Conservation (phyloP, 2,888 invertebrate genomes). For the Agrochola macilenta region DNA sequence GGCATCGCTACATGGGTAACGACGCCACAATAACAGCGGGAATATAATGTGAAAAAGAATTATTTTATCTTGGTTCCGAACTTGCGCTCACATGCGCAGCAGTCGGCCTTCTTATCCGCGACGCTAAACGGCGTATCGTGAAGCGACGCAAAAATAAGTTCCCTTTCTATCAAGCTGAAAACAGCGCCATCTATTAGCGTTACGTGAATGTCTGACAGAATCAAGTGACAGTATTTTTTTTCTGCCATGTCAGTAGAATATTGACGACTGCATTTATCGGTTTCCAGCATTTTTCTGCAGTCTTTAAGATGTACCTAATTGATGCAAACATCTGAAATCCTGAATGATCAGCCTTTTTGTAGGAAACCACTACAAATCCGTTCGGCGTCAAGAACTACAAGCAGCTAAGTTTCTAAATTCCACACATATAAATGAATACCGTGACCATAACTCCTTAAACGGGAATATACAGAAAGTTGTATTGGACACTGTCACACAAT, state of each 20-base stretch:
- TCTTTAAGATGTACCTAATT: not conserved
- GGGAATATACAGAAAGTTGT: slow-evolving; percentile 58
- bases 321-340: not conserved
- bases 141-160: slow-evolving; percentile 27
- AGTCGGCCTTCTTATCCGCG: slow-evolving; percentile 34
- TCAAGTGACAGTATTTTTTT: not conserved
- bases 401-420: slow-evolving; percentile 34
- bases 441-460: slow-evolving; percentile 46
- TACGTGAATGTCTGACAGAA: not conserved
- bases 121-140: slow-evolving; percentile 56
- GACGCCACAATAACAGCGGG: slow-evolving; percentile 78
- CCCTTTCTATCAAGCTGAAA: slow-evolving; percentile 19
- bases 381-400: not conserved
- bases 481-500: slow-evolving; percentile 48
- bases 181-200: slow-evolving; percentile 77
- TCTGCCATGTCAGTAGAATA: not conserved
- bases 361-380: not conserved
- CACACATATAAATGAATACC: slow-evolving; percentile 44
- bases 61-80: slow-evolving; percentile 64
- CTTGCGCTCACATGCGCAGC: slow-evolving; percentile 27
- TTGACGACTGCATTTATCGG: not conserved
- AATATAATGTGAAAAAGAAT: slow-evolving; percentile 50
- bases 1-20: slow-evolving; percentile 74
- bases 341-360: not conserved
- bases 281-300: not conserved